These are phyloP conservation scores for Caenorhabditis japonica DNA, from an alignment of 2,888 invertebrate genomes.

Conservation along the genomic window DNA sequence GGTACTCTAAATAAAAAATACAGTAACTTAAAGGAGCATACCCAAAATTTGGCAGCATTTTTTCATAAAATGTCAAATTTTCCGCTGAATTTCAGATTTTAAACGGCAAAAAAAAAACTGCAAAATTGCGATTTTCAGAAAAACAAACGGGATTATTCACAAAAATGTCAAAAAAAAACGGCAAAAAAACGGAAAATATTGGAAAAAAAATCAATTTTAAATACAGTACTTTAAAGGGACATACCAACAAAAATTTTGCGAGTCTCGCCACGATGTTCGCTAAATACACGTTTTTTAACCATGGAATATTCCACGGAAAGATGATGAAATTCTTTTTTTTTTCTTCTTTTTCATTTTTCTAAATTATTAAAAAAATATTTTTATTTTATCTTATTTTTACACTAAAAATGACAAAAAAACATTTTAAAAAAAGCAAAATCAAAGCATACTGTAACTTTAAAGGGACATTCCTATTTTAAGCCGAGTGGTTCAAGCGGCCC, in stretches of 20 bases:
- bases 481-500: no score
- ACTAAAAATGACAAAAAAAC: no score
- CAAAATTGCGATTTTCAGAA: not conserved
- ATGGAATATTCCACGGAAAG: no score
- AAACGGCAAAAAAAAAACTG: not conserved
- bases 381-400: not conserved
- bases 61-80: no score
- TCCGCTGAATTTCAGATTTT: not conserved
- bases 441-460: not conserved
- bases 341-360: no score
- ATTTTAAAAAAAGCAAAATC: not conserved
- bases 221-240: no score
- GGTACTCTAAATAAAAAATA: not conserved
- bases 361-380: no score
- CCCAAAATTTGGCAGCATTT: not conserved
- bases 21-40: constrained; percentile 36
- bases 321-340: no score
- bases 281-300: no score
- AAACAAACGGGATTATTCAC: no score
- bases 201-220: not conserved
- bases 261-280: constrained; percentile 2
- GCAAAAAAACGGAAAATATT: not conserved
- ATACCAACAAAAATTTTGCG: not conserved
- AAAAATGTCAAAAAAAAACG: not conserved
- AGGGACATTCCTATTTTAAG: not conserved